These are phyloP conservation scores for Ginglymostoma cirratum DNA, from an alignment of 2,113 vertebrate species.

Conservation along the genomic window DNA sequence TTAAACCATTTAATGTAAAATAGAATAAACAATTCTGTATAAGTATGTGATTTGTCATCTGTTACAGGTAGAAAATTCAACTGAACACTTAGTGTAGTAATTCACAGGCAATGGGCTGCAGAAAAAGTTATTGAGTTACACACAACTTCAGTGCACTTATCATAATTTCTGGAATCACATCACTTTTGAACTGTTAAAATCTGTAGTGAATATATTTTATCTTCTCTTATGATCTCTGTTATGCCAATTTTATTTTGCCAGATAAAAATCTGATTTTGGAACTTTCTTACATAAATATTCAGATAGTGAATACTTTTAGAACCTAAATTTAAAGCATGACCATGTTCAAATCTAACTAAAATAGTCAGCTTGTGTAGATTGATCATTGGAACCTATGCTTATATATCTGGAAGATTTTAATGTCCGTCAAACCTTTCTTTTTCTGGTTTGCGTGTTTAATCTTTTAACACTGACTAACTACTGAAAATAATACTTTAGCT, in stretches of 20 bases:
- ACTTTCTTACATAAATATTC: not conserved
- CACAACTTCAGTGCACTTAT: not conserved
- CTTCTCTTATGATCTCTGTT: not conserved
- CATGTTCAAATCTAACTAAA: not conserved
- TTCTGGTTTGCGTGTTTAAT: not conserved
- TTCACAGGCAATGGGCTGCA: not conserved
- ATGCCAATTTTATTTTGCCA: not conserved
- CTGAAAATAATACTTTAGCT: not conserved
- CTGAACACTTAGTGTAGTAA: not conserved
- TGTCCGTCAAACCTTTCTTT: not conserved
- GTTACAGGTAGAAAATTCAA: not conserved
- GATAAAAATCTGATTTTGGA: not conserved
- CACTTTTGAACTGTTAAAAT: not conserved
- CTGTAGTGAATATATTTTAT: not conserved
- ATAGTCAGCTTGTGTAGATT: not conserved
- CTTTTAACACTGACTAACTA: not conserved
- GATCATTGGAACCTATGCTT: not conserved
- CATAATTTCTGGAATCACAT: not conserved
- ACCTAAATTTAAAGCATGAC: not conserved
- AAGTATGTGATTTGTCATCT: not conserved
- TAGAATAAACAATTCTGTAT: not conserved
- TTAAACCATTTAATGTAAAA: not conserved
- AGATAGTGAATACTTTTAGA: not conserved
- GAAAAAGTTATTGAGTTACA: not conserved
- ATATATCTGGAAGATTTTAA: not conserved